A percentile compares a stretch with the other conserved stretches of the same genome.
These are phyloP conservation scores for Diglossa cyanea DNA, from an alignment of 2,797 vertebrate species.

Conservation along the genomic window DNA sequence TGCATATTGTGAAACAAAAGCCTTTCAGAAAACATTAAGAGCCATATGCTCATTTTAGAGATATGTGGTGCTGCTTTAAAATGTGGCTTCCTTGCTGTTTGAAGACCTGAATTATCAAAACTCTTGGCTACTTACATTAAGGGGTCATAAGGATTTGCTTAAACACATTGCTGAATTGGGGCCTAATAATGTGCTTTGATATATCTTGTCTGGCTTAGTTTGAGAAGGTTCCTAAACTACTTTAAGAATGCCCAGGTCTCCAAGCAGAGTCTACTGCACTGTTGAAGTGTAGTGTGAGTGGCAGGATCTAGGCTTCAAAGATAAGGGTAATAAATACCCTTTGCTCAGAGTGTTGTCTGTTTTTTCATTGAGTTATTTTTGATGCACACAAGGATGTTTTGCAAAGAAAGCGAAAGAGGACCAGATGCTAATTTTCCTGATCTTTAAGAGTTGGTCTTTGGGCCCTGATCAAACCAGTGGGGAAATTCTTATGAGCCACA, in stretches of 20 bases:
- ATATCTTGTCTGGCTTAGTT: neutral
- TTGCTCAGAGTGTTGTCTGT: neutral
- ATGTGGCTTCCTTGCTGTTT: constrained; percentile 1
- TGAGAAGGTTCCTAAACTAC: neutral
- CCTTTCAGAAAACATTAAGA: constrained; percentile 29
- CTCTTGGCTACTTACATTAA: neutral
- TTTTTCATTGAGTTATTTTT: neutral
- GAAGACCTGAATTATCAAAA: neutral
- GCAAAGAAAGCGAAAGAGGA: neutral
- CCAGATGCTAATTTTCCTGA: neutral
- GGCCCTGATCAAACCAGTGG: neutral
- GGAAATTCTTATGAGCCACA: neutral
- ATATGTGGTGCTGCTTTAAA: neutral
- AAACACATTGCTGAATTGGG: neutral
- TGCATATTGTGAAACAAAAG: constrained; percentile 12
- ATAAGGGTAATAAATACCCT: neutral
- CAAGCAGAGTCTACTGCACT: neutral
- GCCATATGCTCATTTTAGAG: constrained; percentile 8
- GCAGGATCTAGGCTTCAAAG: neutral
- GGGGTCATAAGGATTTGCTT: neutral
- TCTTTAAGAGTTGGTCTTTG: neutral
- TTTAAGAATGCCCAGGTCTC: neutral
- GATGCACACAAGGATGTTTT: neutral
- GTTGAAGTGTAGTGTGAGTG: neutral
- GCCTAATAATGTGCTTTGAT: neutral